Evolutionary conservation across 2,113 vertebrate species (phyloP).

Genomic region (Lasiurus borealis): DNA sequence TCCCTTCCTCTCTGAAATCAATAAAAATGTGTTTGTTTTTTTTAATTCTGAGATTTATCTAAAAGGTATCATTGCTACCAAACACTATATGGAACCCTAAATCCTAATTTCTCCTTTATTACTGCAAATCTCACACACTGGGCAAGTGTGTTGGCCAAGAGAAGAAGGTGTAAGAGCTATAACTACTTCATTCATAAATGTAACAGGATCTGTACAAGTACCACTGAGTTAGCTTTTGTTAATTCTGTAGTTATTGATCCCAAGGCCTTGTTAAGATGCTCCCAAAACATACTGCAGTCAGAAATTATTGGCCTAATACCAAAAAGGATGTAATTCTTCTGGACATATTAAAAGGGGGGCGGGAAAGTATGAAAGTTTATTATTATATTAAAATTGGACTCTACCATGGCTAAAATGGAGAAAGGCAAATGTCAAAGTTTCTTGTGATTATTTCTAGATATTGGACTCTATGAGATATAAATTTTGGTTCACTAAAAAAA

Average conservation of each 20-base stretch:
- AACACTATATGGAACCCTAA: background rate
- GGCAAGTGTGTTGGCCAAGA: background rate
- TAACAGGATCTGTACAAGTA: background rate
- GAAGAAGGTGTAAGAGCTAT: background rate
- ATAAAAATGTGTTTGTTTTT: too few relatives aligned
- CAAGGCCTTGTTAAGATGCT: background rate
- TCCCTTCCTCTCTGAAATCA: too few relatives aligned
- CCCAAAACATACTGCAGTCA: background rate
- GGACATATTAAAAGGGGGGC: background rate
- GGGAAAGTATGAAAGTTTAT: background rate
- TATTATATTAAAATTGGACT: background rate
- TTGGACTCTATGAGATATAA: background rate
- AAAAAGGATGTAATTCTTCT: background rate
- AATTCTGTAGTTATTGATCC: background rate
- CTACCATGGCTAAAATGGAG: background rate
- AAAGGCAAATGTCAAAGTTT: background rate
- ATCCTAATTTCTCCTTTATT: background rate
- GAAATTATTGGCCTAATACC: background rate
- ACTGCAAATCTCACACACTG: background rate
- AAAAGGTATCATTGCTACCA: background rate
- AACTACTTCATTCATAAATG: background rate
- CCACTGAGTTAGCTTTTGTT: background rate
- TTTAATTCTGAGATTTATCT: background rate
- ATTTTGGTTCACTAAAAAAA: constrained; percentile 33
- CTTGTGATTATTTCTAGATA: background rate